Evolutionary conservation across 2,797 vertebrate species (phyloP).

Genomic region (Fistularia tabacaria): DNA sequence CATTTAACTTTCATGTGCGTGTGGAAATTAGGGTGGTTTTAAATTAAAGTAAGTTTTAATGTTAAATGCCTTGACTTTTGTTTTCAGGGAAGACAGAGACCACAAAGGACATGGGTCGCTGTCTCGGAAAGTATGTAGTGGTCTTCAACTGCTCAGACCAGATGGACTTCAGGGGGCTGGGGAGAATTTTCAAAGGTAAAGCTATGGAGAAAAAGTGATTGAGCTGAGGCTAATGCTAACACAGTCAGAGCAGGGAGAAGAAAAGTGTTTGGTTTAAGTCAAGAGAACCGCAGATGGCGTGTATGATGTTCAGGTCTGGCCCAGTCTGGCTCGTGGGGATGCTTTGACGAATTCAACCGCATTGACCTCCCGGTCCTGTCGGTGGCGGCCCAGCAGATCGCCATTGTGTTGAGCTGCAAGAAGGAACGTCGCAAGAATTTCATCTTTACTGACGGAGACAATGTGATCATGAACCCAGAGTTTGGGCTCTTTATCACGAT

Average conservation of each 20-base stretch:
- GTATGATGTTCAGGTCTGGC: conserved; percentile 71
- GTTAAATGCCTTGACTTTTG: background rate
- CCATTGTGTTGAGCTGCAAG: conserved; percentile 79
- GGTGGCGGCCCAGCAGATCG: conserved; percentile 83
- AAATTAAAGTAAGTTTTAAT: too few relatives aligned
- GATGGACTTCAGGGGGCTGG: conserved; percentile 84
- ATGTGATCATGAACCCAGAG: conserved; percentile 80
- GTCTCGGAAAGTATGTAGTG: conserved; percentile 83
- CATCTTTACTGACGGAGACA: conserved; percentile 79
- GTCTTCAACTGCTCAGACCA: conserved; percentile 86
- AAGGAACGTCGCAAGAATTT: conserved; percentile 79
- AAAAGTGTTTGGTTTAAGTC: too few relatives aligned
- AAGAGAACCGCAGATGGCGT: background rate
- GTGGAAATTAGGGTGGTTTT: too few relatives aligned
- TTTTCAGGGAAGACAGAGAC: conserved; percentile 61
- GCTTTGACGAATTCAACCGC: conserved; percentile 81
- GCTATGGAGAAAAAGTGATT: background rate
- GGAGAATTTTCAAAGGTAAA: conserved; percentile 82
- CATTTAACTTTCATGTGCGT: too few relatives aligned
- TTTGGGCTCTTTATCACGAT: conserved; percentile 86
- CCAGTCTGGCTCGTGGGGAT: conserved; percentile 82
- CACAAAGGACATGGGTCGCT: conserved; percentile 85
- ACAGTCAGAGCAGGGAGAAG: too few relatives aligned
- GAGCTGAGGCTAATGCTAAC: too few relatives aligned
- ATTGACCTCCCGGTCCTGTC: conserved; percentile 83